phyloP scores from a whole-genome alignment of 2,113 vertebrate species.

The Gymnogyps californianus region DNA sequence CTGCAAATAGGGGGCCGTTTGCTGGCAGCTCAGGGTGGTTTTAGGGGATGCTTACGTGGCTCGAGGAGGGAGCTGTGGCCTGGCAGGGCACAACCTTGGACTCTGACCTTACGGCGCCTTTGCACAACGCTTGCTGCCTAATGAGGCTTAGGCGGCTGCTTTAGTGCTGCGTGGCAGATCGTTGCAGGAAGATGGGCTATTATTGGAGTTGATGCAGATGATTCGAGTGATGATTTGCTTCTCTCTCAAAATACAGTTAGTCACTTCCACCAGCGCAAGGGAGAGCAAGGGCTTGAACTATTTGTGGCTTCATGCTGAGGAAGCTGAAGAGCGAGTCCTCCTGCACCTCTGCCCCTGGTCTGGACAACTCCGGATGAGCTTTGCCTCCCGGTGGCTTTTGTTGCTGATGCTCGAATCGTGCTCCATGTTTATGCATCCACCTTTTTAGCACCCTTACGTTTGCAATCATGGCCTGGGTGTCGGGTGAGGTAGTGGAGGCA shows the following conservation, averaged over 20 bases:
- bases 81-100: background rate
- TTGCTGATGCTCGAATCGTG: background rate
- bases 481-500: background rate
- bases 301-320: background rate
- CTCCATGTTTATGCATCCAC: background rate
- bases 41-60: background rate
- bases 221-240: background rate
- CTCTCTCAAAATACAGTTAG: background rate
- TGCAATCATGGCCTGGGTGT: background rate
- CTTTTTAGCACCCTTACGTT: background rate
- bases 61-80: background rate
- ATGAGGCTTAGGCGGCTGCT: background rate
- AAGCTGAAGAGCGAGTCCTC: background rate
- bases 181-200: background rate
- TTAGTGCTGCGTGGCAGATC: background rate
- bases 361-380: background rate
- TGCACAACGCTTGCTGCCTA: background rate
- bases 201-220: background rate
- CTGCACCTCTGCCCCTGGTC: background rate
- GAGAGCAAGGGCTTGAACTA: background rate
- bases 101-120: background rate
- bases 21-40: background rate
- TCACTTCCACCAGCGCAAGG: background rate
- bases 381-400: background rate
- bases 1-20: background rate